phyloP scores from a whole-genome alignment of 2,888 invertebrate genomes.

The Epinotia nisella region DNA sequence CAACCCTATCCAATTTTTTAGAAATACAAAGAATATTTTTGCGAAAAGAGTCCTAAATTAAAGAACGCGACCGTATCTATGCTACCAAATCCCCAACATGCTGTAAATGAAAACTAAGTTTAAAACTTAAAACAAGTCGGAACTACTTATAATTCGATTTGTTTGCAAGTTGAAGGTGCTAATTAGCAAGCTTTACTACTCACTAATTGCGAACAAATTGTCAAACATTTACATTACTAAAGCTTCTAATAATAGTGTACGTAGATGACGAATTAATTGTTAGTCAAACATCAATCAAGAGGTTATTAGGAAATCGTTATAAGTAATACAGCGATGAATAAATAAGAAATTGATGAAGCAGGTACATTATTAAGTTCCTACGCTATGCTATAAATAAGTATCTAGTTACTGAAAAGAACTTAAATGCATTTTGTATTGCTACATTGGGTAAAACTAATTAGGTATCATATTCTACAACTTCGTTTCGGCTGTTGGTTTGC shows the following conservation, averaged over 20 bases:
- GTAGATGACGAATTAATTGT: slow-evolving; percentile 6
- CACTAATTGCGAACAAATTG: slow-evolving; percentile 35
- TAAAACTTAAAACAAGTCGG: slow-evolving; percentile 25
- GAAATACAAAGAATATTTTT: too few relatives aligned
- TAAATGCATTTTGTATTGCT: neutral
- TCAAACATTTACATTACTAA: slow-evolving; percentile 17
- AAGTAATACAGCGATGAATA: too few relatives aligned
- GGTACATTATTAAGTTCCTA: neutral
- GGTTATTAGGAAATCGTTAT: neutral
- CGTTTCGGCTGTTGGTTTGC: slow-evolving; percentile 27
- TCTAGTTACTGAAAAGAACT: neutral
- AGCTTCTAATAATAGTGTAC: slow-evolving; percentile 8
- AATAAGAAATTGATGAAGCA: neutral
- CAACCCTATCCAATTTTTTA: too few relatives aligned
- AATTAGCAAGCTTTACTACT: slow-evolving; percentile 29
- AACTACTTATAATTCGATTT: slow-evolving; percentile 32
- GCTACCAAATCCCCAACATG: neutral
- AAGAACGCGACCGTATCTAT: neutral
- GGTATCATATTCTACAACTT: slow-evolving; percentile 8
- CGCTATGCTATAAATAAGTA: neutral
- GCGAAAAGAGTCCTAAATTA: too few relatives aligned
- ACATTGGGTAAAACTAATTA: neutral
- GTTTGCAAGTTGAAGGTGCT: slow-evolving; percentile 42
- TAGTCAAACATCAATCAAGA: neutral
- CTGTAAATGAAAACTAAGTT: slow-evolving; percentile 20